Base-by-base conservation (phyloP, 2,888 invertebrate genomes). In the Drosophila leonis region DNA sequence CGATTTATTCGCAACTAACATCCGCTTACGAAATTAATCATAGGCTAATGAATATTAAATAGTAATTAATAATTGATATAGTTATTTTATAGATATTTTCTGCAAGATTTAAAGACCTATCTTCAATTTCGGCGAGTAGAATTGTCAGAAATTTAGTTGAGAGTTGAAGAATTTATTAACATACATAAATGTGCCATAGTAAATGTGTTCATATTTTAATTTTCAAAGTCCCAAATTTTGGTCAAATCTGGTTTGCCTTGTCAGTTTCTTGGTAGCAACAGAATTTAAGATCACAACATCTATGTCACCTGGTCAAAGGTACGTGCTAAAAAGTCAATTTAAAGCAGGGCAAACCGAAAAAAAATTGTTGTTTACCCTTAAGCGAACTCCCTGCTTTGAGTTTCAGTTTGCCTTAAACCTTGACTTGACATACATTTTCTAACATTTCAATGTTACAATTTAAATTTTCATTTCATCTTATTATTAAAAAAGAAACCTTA, bases 1-100 rank as follows among this genome's bases (percentile, higher is more conserved):
- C 54, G 29, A 59, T 74, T 63, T 13, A 27, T 27, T 52, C 3
- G 24, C 18, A 46, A 27, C n/a, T 41, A 51, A 33, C 4, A n/a
- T 31, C 37, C 18, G 7, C 1, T 15, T 7, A n/a, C 7, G 18
- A 49, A 31, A 31, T 13, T 13, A 49, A 31, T n/a, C 29, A n/a
- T 18, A n/a, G n/a, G n/a, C n/a, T 31, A n/a, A 31, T 27, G 9
- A 48, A 48, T 48, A 48, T 31, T 49, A 6, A 31, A 48, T 48
- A n/a, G 9, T 12, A 24, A 24, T 24, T 24, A 24, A 24, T 3
- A 24, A 18, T 31, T 18, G 6, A 31, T 31, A 49, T 13, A 33
- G 18, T 13, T 31, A 49, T 49, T 18, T 31, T 49, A 48, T 7
- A 18, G 29, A 27, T 29, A 13, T 8, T 8, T 8, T 48, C 29